Percentiles rank a stretch among this genome's conserved stretches.
Conservation (phyloP, 2,888 invertebrate species). For the Argyresthia albistria region DNA sequence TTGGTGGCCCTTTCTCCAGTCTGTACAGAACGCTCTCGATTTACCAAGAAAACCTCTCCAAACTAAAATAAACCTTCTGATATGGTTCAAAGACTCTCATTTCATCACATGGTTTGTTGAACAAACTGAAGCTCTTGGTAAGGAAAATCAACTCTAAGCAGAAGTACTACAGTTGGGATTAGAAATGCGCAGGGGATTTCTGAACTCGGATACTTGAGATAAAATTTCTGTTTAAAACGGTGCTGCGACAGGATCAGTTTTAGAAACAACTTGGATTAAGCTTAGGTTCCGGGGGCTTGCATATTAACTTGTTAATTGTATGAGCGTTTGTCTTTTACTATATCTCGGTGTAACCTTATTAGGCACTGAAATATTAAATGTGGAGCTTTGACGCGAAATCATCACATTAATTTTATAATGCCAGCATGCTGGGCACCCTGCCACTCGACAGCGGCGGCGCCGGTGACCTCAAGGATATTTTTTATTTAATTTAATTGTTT, state of each 20-base stretch:
- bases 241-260: slow-evolving; percentile 49
- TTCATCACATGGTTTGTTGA: not conserved
- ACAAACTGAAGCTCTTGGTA: not conserved
- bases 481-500: no score
- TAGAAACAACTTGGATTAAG: slow-evolving; percentile 53
- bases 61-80: slow-evolving; percentile 16
- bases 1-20: slow-evolving; percentile 51
- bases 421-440: no score
- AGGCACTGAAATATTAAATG: no score
- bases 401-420: no score
- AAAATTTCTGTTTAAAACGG: slow-evolving; percentile 54
- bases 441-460: no score
- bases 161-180: no score
- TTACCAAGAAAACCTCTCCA: slow-evolving; percentile 24
- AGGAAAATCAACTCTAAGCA: not conserved
- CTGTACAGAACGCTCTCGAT: slow-evolving; percentile 35
- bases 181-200: not conserved
- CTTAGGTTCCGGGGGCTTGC: slow-evolving; percentile 45
- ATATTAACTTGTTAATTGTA: slow-evolving; percentile 20
- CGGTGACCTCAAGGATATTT: no score
- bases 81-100: slow-evolving; percentile 9
- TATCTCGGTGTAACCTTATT: no score
- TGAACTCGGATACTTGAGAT: slow-evolving; percentile 30
- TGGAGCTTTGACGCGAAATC: no score
- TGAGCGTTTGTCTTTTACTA: not conserved